Conservation (phyloP, 2,888 invertebrate species). For the Patella caerulea region DNA sequence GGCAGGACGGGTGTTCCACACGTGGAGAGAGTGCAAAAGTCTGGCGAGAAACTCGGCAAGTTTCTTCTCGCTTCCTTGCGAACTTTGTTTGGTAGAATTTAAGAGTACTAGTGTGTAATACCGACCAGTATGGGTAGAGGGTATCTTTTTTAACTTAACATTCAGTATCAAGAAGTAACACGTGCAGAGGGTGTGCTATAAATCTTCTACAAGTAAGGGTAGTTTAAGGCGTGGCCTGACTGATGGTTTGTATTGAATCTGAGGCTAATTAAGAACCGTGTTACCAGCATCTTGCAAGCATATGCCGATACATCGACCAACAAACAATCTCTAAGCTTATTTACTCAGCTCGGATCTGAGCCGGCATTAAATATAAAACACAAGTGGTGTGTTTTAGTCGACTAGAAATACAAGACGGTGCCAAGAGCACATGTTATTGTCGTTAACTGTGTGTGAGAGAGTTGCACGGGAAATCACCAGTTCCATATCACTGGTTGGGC, state of each 20-base stretch:
- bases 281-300: conserved; percentile 24
- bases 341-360: conserved; percentile 2
- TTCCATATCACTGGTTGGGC: conserved; percentile 19
- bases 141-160: too few species aligned
- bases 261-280: conserved; percentile 21
- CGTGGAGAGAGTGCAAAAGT: not conserved
- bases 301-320: conserved; percentile 8
- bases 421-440: conserved; percentile 18
- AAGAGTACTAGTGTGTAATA: too few species aligned
- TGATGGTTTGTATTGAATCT: conserved; percentile 15
- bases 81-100: not conserved
- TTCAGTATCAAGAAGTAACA: not conserved
- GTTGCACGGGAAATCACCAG: conserved; percentile 13
- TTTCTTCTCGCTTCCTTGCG: conserved; percentile 7
- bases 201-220: not conserved
- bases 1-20: conserved; percentile 13
- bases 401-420: conserved; percentile 18
- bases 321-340: conserved; percentile 1
- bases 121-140: too few species aligned
- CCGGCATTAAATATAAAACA: not conserved
- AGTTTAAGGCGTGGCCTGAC: conserved; percentile 15
- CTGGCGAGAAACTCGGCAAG: not conserved
- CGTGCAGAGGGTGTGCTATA: conserved; percentile 5
- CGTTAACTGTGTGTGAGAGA: conserved; percentile 13
- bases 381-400: not conserved